Conservation (phyloP, 2,888 invertebrate genomes). For the Pachycephus smyrnensis region DNA sequence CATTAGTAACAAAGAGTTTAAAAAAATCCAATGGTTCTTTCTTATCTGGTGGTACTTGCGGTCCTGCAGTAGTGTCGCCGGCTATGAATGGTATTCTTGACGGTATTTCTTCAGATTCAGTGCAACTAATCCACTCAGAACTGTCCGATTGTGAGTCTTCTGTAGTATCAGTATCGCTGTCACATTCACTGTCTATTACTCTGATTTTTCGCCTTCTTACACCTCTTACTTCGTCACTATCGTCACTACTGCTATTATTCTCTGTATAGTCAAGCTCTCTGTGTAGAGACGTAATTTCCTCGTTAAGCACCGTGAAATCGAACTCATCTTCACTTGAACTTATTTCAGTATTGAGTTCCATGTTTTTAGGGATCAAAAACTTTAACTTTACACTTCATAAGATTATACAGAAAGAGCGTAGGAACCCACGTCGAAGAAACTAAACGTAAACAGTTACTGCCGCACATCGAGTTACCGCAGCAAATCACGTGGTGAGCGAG, state of each 20-base stretch:
- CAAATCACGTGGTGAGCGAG: too few relatives aligned
- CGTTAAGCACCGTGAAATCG: background rate
- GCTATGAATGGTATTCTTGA: background rate
- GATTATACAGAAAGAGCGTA: too few relatives aligned
- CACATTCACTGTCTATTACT: conserved; percentile 12
- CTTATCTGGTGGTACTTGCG: conserved; percentile 4
- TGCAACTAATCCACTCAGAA: conserved; percentile 30
- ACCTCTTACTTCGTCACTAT: conserved; percentile 15
- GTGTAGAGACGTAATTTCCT: conserved; percentile 7
- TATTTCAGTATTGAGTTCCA: too few relatives aligned
- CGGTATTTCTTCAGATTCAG: conserved; percentile 10
- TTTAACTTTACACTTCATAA: too few relatives aligned
- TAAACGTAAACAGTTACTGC: too few relatives aligned
- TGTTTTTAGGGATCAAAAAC: too few relatives aligned
- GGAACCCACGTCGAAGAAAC: too few relatives aligned
- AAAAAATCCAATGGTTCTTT: conserved; percentile 21
- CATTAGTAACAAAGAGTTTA: conserved; percentile 9
- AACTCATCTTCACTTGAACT: background rate
- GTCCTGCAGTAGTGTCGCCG: conserved; percentile 13
- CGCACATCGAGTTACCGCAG: too few relatives aligned
- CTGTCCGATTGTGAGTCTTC: conserved; percentile 18
- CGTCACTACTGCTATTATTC: conserved; percentile 4
- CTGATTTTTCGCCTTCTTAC: conserved; percentile 9
- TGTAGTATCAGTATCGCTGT: conserved; percentile 9
- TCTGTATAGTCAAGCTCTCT: conserved; percentile 4